Conservation (phyloP, 2,113 vertebrate genomes). For the Bos indicus region DNA sequence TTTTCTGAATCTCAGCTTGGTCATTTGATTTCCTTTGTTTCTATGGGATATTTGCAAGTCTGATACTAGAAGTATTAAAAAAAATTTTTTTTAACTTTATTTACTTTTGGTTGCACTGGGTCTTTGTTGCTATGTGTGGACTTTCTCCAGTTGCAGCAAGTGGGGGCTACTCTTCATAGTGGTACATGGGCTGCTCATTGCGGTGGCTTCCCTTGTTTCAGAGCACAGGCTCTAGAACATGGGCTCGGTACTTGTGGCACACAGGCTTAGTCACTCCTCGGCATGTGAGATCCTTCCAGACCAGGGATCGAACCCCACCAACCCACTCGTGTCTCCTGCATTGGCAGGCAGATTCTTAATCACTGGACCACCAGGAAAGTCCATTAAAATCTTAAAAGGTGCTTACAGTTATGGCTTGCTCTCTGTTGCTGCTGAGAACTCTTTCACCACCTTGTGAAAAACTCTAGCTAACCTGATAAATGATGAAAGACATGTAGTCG, state of each 20-base stretch:
- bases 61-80: background rate
- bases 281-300: background rate
- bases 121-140: background rate
- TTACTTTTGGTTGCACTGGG: background rate
- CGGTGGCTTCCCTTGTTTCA: background rate
- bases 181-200: background rate
- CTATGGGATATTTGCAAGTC: background rate
- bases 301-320: background rate
- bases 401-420: background rate
- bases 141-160: background rate
- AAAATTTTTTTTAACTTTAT: background rate
- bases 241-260: background rate
- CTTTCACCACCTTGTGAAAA: background rate
- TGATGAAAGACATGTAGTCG: background rate
- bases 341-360: background rate
- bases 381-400: background rate
- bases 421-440: background rate
- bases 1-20: background rate
- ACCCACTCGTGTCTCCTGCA: background rate
- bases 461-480: background rate
- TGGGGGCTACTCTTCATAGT: background rate
- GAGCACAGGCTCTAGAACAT: background rate
- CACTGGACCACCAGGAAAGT: background rate
- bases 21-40: background rate
- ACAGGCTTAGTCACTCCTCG: background rate